Base-by-base conservation (phyloP, 2,888 invertebrate genomes). In the Parthenolecanium corni region DNA sequence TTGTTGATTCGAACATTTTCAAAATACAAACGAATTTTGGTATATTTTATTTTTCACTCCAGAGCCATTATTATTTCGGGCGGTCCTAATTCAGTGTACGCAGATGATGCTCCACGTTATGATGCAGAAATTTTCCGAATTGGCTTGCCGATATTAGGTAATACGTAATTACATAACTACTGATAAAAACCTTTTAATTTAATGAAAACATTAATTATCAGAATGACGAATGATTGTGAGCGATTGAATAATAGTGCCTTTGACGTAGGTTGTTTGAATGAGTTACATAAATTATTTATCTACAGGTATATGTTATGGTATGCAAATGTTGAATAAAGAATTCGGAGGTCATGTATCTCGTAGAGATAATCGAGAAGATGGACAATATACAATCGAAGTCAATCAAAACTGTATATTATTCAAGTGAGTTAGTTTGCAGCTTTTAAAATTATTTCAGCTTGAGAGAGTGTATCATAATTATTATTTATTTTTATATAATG, bases 321-420 rank as follows among this genome's bases (percentile, higher is more conserved):
- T 98, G 89, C 97, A 98, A 79, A 86, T 98, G 86, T 81, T 98
- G 78, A 97, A 97, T 76, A 96, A 95, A 76, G 92, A 94, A 75
- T 94, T 93, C 72, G 93, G 92, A 0, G 98, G 98, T 2, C 85
- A 86, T 1, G 92, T 98, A 40, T 78, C 85, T 52, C 81, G 86
- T 69, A 92, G 91, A 73, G 88, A 88, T 65, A 81, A 84, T 2
- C 79, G 97, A 67, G 97, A 97, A 75, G 95, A 97, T 76, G 95
- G 96, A 24, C 93, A 95, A 76, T 91, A 86, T 71, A 81, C 81
- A 66, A 84, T 97, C 68, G 87, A 89, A 73, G 81, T 97, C 46
- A 93, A 96, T 74, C 82, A 85, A 58, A 83, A 86, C 67, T 92
- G 89, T 74, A 83, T 89, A 31, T 76, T 98, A 68, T 98, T 98